phyloP scores from a whole-genome alignment of 2,797 vertebrate genomes.

The Oceanodroma leucorhoa region DNA sequence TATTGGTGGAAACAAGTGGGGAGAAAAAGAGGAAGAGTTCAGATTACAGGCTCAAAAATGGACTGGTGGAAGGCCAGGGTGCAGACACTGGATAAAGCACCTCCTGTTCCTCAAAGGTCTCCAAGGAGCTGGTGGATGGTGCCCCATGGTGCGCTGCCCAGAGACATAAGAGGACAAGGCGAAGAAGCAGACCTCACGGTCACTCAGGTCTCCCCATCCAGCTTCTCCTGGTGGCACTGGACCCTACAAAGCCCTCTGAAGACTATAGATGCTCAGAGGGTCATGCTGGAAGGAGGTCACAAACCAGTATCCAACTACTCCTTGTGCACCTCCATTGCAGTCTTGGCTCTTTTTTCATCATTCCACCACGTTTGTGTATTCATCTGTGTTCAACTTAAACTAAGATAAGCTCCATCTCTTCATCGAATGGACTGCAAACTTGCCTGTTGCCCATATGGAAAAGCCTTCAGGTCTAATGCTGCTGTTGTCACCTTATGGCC shows the following conservation, averaged over 20 bases:
- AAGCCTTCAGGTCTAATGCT: neutral
- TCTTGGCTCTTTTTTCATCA: neutral
- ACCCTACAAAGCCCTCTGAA: neutral
- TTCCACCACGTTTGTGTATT: neutral
- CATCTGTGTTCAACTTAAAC: neutral
- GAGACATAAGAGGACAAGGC: neutral
- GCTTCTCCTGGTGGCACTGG: neutral
- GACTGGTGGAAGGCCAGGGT: neutral
- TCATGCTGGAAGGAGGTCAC: neutral
- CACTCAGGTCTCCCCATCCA: neutral
- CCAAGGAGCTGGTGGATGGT: neutral
- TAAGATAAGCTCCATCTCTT: neutral
- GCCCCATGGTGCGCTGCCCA: fast-evolving
- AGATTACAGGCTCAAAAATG: neutral
- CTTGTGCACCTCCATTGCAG: neutral
- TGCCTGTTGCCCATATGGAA: fast-evolving
- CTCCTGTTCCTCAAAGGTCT: neutral
- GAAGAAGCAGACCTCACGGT: fast-evolving
- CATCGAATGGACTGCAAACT: neutral
- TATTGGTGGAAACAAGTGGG: neutral
- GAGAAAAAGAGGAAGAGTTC: fast-evolving
- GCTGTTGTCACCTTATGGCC: neutral
- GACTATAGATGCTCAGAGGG: neutral
- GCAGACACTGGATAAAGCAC: neutral
- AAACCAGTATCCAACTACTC: neutral